phyloP scores from a whole-genome alignment of 1,140 invertebrate genomes.

The Caenorhabditis tropicalis region DNA sequence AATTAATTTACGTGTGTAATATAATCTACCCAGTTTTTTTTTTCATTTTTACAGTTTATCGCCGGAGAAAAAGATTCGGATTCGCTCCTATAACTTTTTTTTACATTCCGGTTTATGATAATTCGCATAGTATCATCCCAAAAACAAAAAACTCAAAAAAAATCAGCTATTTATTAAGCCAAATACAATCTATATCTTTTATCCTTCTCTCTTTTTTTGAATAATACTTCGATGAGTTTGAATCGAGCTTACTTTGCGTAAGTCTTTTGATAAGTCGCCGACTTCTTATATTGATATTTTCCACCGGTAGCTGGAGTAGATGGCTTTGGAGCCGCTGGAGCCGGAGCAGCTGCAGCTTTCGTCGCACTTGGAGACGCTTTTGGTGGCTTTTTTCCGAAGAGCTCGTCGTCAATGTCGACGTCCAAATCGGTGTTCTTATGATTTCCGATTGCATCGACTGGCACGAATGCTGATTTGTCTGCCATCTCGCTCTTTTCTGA shows the following conservation, averaged over 20 bases:
- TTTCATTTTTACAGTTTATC: no score
- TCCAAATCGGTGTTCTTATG: conserved; percentile 45
- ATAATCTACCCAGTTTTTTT: no score
- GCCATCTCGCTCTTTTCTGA: conserved; percentile 45
- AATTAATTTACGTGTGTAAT: no score
- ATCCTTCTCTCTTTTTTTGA: no score
- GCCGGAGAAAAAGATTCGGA: no score
- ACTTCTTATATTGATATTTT: conserved; percentile 48
- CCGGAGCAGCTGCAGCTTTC: neutral
- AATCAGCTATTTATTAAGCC: no score
- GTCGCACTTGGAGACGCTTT: neutral
- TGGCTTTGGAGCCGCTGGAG: neutral
- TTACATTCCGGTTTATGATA: no score
- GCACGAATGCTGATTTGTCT: conserved; percentile 50
- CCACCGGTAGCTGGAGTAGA: neutral
- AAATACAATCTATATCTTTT: no score
- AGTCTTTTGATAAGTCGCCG: conserved; percentile 32
- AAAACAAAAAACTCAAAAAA: no score
- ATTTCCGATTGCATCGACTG: conserved; percentile 41
- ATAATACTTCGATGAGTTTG: no score
- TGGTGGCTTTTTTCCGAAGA: conserved; percentile 1
- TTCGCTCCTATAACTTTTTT: no score
- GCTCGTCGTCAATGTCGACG: conserved; percentile 47
- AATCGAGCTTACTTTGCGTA: conserved; percentile 42
- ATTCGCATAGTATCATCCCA: no score